Base-by-base conservation (phyloP, 2,888 invertebrate genomes). In the Erebia palarica region DNA sequence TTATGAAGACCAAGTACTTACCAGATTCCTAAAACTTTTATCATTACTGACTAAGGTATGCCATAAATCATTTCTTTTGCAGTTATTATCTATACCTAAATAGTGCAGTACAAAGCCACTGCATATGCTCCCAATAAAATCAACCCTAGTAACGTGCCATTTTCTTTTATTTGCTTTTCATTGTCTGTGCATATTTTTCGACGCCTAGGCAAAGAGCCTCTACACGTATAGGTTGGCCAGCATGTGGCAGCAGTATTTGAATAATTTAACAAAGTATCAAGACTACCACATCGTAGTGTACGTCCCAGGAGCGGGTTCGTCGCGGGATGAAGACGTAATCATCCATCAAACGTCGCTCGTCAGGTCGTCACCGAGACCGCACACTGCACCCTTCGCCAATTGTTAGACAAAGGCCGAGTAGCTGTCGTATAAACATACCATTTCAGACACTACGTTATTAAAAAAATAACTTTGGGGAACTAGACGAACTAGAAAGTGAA, bases 311-410 rank as follows among this genome's bases (percentile, higher is more conserved):
- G 73, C 68, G 71, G 75, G 73, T 74, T 75, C 75, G 75, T 73
- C 70, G 75, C 77, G 78, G 86, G 81, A 89, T 88, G 83, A 85
- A 91, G 91, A 86, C 85, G 84, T 89, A 89, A 87, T 88, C 89
- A 90, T 92, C 90, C 86, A 92, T 91, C 90, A 89, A 88, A 86
- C 87, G 79, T 76, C 72, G 80, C 82, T 86, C 88, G 86, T 87
- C 90, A 86, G 83, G 14, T 86, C 88, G 86, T 87, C 90, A 86
- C 82, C 68, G 75, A 82, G 91, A 88, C 89, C 90, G 88, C 90
- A 90, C 91, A 89, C 87, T 81, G 88, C 80, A 84, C 81, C 77
- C 79, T 75, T 79, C 75, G 73, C 74, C 73, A 74, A 75, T 76
- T 74, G 78, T 77, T 81, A 75, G 74, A 73, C 66, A 71, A 73